A percentile compares a stretch with the other conserved stretches of the same genome.
Evolutionary conservation across 1,140 invertebrate species (phyloP).

Genomic region (Laupala kohalensis): DNA sequence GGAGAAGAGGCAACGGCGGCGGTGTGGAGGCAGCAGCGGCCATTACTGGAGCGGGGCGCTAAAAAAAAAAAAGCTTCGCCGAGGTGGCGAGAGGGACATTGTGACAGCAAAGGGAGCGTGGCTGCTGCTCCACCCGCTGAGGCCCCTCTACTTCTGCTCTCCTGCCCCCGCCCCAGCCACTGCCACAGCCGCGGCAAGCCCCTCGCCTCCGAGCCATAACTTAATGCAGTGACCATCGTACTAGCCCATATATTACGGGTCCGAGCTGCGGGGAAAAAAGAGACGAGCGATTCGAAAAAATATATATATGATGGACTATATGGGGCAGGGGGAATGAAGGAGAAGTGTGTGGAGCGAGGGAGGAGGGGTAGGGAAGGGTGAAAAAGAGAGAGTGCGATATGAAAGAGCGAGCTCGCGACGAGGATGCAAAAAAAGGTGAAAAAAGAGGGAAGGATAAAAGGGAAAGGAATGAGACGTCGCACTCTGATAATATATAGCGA

Average conservation of each 20-base stretch:
- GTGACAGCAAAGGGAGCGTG: background rate
- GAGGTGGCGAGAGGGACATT: background rate
- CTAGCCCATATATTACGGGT: background rate
- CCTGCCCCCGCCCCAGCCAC: background rate
- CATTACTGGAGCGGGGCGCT: background rate
- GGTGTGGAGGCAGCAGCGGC: background rate
- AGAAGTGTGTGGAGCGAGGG: constrained; percentile 19
- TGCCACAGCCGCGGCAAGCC: background rate
- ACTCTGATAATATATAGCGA: background rate
- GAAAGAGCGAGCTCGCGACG: no score
- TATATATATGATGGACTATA: background rate
- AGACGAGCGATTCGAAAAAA: background rate
- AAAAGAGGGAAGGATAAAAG: background rate
- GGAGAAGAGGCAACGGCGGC: background rate
- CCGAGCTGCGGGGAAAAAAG: background rate
- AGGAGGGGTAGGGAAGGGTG: background rate
- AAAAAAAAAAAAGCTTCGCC: background rate
- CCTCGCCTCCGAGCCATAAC: background rate
- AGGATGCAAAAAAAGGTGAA: background rate
- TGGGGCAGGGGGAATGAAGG: constrained; percentile 1
- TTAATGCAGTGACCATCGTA: background rate
- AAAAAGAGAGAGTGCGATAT: background rate
- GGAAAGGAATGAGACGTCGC: background rate
- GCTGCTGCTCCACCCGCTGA: no score
- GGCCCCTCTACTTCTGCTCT: background rate